phyloP scores from a whole-genome alignment of 2,797 vertebrate genomes.

The Oreonectes daqikongensis region DNA sequence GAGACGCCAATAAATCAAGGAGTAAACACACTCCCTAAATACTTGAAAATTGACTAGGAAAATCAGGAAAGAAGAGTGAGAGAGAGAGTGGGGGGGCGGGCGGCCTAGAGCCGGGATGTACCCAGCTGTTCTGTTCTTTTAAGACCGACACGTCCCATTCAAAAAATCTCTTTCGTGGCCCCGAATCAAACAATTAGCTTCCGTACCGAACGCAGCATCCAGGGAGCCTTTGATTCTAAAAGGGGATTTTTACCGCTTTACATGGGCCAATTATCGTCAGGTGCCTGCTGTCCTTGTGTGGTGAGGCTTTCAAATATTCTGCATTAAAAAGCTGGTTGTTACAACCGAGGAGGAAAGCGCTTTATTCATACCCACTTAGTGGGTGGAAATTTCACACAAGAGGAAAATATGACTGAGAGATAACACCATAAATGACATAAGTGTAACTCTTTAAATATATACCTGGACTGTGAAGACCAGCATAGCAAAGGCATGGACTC shows the following conservation, averaged over 20 bases:
- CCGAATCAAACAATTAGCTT: constrained; percentile 68
- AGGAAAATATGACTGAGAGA: constrained; percentile 13
- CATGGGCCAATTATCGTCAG: constrained; percentile 74
- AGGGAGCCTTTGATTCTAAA: constrained; percentile 64
- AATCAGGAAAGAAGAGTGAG: not conserved
- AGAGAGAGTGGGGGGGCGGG: constrained; percentile 46
- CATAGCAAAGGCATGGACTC: constrained; percentile 58
- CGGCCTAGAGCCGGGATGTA: constrained; percentile 47
- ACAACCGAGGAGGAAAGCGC: constrained; percentile 68
- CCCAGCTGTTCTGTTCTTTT: constrained; percentile 70
- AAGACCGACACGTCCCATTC: constrained; percentile 49
- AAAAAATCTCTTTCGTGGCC: constrained; percentile 58
- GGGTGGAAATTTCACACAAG: constrained; percentile 63
- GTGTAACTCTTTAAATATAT: constrained; percentile 20
- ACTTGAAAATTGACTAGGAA: not conserved
- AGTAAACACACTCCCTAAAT: not conserved
- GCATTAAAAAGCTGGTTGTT: constrained; percentile 76
- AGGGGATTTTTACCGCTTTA: constrained; percentile 65
- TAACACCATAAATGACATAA: constrained; percentile 33
- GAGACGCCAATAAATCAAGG: not conserved
- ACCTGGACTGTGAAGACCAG: constrained; percentile 53
- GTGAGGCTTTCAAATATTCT: constrained; percentile 70
- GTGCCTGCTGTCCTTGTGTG: constrained; percentile 69
- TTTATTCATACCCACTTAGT: constrained; percentile 67
- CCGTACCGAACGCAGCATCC: constrained; percentile 68